Percentiles rank a stretch among this genome's conserved stretches.
phyloP scores from a whole-genome alignment of 2,113 vertebrate genomes.

The Cichladusa arquata region DNA sequence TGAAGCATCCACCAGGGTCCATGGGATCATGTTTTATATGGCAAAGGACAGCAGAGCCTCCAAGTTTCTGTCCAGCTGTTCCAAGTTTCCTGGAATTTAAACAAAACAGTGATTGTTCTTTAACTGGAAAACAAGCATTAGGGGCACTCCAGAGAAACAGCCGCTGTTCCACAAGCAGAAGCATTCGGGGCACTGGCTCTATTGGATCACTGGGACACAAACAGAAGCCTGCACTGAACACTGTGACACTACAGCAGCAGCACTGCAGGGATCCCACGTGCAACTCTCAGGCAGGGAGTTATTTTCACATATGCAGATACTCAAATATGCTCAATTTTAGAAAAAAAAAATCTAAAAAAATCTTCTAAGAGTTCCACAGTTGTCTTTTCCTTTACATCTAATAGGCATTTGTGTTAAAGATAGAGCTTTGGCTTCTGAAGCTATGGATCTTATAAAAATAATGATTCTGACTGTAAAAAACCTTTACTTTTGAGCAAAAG shows the following conservation, averaged over 20 bases:
- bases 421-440: background rate
- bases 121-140: background rate
- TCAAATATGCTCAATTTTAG: background rate
- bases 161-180: background rate
- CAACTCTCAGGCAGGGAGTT: background rate
- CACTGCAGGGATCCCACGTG: background rate
- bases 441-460: background rate
- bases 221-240: background rate
- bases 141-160: background rate
- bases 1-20: slow-evolving; percentile 92
- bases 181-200: background rate
- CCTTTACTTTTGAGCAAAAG: background rate
- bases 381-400: background rate
- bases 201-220: background rate
- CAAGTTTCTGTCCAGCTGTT: slow-evolving; percentile 95
- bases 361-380: background rate
- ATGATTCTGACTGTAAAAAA: background rate
- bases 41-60: slow-evolving; percentile 94
- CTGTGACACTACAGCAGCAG: background rate
- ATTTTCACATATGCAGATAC: background rate
- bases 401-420: background rate
- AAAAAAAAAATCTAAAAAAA: background rate
- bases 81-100: slow-evolving; percentile 87
- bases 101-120: background rate
- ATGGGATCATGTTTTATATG: slow-evolving; percentile 95